Percentiles rank a stretch among this genome's conserved stretches.
phyloP scores from a whole-genome alignment of 2,888 invertebrate genomes.

The Gisinianus flammeolus region DNA sequence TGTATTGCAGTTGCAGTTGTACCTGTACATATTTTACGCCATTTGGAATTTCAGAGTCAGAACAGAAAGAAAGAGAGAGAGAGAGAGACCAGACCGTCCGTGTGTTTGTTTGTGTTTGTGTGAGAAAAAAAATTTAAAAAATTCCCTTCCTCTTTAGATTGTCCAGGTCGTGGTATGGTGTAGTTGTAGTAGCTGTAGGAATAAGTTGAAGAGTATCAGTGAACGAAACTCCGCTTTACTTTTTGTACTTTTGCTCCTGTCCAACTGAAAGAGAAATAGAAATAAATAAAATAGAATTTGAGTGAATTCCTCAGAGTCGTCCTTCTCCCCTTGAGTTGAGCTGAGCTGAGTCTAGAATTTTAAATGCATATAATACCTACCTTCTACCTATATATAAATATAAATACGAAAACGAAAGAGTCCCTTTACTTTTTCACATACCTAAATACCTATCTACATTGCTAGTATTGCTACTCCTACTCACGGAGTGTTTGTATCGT shows the following conservation, averaged over 20 bases:
- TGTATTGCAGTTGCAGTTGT: too few species aligned
- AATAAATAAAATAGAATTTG: not conserved
- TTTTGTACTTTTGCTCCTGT: not conserved
- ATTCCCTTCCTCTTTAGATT: constrained; percentile 20
- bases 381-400: not conserved
- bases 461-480: not conserved
- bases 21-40: too few species aligned
- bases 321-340: not conserved
- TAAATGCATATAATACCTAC: not conserved
- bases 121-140: too few species aligned
- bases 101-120: too few species aligned
- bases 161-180: constrained; percentile 21
- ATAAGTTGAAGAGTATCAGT: too few species aligned
- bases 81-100: too few species aligned
- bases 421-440: not conserved
- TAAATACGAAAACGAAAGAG: too few species aligned
- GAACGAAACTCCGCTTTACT: too few species aligned
- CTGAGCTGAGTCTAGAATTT: not conserved
- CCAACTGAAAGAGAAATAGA: not conserved
- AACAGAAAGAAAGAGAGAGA: too few species aligned
- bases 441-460: not conserved
- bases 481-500: too few species aligned
- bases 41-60: too few species aligned
- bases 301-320: constrained; percentile 10
- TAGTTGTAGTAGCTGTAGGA: not conserved